Evolutionary conservation across 2,888 invertebrate species (phyloP).

Genomic region (Meghimatium bilineatum): DNA sequence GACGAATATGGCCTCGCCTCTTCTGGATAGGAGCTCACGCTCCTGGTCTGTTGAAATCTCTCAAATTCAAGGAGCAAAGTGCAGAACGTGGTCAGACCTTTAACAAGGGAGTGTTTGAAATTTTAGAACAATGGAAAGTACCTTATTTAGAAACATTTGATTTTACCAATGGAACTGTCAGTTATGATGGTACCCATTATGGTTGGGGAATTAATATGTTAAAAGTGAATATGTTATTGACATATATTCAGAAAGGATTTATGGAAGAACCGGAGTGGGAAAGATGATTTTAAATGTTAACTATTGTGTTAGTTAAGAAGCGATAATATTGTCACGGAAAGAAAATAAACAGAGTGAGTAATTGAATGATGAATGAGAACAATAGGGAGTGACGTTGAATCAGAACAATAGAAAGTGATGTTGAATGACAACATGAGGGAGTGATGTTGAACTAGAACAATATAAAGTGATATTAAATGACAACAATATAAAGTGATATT

Average conservation of each 20-base stretch:
- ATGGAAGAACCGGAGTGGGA: neutral
- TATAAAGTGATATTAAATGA: too few relatives aligned
- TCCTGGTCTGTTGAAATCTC: conserved; percentile 39
- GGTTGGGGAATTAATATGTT: conserved; percentile 45
- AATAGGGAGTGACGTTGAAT: too few relatives aligned
- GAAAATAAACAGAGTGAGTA: too few relatives aligned
- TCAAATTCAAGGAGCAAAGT: conserved; percentile 29
- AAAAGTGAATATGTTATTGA: conserved; percentile 39
- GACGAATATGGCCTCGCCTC: conserved; percentile 13
- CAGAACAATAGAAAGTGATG: too few relatives aligned
- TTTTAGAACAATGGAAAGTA: conserved; percentile 30
- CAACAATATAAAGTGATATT: too few relatives aligned
- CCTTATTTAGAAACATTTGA: conserved; percentile 40
- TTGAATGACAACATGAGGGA: too few relatives aligned
- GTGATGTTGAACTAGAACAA: too few relatives aligned
- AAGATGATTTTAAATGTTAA: neutral
- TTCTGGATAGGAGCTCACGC: conserved; percentile 40
- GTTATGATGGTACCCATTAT: conserved; percentile 44
- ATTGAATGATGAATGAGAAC: too few relatives aligned
- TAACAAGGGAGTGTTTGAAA: conserved; percentile 9
- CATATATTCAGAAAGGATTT: neutral
- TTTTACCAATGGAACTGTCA: conserved; percentile 36
- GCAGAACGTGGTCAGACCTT: conserved; percentile 2
- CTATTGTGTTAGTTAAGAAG: too few relatives aligned
- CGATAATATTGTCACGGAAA: too few relatives aligned